Evolutionary conservation across 2,888 invertebrate species (phyloP), one percentile per base, ranked within the genome.

Genomic region (Lithophane leautieri): DNA sequence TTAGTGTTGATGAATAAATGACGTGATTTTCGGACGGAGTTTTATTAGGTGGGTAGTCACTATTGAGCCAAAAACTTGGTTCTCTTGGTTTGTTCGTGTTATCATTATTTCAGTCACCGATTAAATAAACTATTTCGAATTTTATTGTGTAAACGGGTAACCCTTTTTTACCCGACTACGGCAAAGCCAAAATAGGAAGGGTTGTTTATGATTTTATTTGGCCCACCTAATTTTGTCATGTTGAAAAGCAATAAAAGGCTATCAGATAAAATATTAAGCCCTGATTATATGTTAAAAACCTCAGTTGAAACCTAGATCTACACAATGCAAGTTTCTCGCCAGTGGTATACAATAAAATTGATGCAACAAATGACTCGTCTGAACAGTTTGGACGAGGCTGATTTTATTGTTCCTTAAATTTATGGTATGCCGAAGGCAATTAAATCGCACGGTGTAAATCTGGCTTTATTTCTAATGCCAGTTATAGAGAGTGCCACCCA

Each of bases 1-100:
- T 50, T 25, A 19, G 9, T 9, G 34, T 40, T 50, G 50, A 40
- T 50, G 19, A 47, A 70, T 69, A 8, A 68, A 71, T 34, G 16
- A 67, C 67, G 16, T 34, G 34, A 40, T 19, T 40, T 60, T 67
- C 19, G 73, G 72, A 72, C 72, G 72, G 73, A 72, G 0, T 73
- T 44, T 34, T 34, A 73, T 28, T 34, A 28, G 73, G 42, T 72
- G 54, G 52, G 44, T 44, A 16, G 3, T 22, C 4, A 52, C 28
- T 19, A 28, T 19, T 14, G 2, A 73, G n/a, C 44, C 28, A 73
- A 54, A n/a, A 54, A 42, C 8, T 28, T 34, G 3, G 16, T 40
- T 66, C 11, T 28, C 8, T 28, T 28, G 3, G 16, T 40, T 66
- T 6, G 58, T n/a, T 67, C 4, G 2, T 40, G n/a, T 16, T 22